Percentiles rank a stretch among this genome's conserved stretches.
These are phyloP conservation scores for Tiliqua scincoides DNA, from an alignment of 2,113 vertebrate genomes.

Conservation along the genomic window DNA sequence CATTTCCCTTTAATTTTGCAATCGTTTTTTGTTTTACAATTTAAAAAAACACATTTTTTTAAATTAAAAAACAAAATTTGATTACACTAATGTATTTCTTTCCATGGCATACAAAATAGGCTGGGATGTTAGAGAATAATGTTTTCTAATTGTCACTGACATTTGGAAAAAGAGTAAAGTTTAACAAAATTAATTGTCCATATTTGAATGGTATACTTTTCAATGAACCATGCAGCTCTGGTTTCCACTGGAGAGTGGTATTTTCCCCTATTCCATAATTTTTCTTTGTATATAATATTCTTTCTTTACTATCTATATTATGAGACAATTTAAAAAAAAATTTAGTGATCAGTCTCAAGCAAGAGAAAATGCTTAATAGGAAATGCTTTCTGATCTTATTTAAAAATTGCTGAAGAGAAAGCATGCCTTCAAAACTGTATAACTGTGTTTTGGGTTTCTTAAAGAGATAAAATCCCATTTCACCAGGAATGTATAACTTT, in stretches of 20 bases:
- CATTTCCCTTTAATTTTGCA: neutral
- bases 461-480: constrained; percentile 34
- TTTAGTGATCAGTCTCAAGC: neutral
- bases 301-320: neutral
- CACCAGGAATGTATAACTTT: constrained; percentile 49
- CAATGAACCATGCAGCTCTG: constrained; percentile 69
- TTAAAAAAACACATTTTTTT: constrained; percentile 3
- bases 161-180: constrained; percentile 74
- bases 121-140: constrained; percentile 69
- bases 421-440: constrained; percentile 27
- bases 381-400: constrained; percentile 17
- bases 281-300: constrained; percentile 27
- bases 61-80: constrained; percentile 1
- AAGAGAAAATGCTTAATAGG: neutral
- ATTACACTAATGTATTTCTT: constrained; percentile 61
- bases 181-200: constrained; percentile 77
- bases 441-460: constrained; percentile 20
- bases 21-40: neutral
- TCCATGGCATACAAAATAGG: constrained; percentile 58
- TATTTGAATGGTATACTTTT: constrained; percentile 68
- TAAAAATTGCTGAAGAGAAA: constrained; percentile 24
- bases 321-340: neutral
- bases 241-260: constrained; percentile 48
- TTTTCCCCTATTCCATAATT: neutral
- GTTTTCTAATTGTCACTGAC: constrained; percentile 76